These are phyloP conservation scores for Popillia japonica DNA, from an alignment of 1,140 invertebrate species.

Conservation along the genomic window DNA sequence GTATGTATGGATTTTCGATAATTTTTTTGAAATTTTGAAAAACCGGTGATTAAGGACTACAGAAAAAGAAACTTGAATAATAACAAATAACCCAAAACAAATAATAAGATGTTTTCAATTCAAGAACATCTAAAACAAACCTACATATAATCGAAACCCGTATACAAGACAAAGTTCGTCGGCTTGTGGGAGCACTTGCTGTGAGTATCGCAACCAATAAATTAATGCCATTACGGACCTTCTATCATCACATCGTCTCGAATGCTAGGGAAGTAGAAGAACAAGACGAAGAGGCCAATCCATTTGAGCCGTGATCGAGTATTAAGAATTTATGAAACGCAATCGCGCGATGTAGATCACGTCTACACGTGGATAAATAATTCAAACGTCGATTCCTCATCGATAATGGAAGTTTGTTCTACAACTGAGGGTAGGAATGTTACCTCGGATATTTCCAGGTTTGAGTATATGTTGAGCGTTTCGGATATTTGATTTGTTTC, in stretches of 20 bases:
- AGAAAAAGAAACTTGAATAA: too few species aligned
- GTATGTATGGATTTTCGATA: too few species aligned
- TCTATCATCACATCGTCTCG: background rate
- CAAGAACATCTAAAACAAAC: too few species aligned
- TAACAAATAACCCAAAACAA: too few species aligned
- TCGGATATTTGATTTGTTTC: too few species aligned
- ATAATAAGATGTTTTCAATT: too few species aligned
- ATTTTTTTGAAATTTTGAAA: too few species aligned
- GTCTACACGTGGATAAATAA: conserved; percentile 31
- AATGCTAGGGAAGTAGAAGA: background rate
- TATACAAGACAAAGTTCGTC: too few species aligned
- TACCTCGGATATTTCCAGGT: background rate
- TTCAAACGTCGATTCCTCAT: conserved; percentile 18
- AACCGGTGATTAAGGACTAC: too few species aligned
- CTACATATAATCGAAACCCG: too few species aligned
- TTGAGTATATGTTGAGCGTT: background rate
- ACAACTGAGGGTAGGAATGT: background rate
- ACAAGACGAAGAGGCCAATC: background rate
- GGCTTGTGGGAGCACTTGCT: background rate
- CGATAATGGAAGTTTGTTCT: conserved; percentile 15
- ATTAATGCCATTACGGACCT: background rate
- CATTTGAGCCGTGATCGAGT: background rate
- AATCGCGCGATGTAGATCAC: conserved; percentile 31
- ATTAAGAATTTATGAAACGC: conserved; percentile 30
- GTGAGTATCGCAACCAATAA: background rate